Conservation (phyloP, 2,888 invertebrate species). For the Ceramica pisi region DNA sequence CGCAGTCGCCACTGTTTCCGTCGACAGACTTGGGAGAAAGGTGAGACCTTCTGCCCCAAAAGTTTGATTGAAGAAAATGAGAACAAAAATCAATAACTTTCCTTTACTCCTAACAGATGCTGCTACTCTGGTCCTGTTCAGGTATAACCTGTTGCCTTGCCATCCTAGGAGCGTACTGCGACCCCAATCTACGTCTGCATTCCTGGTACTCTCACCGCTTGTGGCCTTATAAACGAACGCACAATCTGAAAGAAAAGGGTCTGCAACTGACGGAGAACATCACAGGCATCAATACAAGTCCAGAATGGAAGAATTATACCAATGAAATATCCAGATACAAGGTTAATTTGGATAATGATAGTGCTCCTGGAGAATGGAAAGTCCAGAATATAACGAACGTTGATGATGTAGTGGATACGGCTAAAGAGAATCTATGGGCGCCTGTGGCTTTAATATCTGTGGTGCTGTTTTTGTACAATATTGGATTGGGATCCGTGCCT, state of each 20-base stretch:
- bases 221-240: conserved; percentile 77
- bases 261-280: conserved; percentile 64
- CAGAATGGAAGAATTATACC: conserved; percentile 69
- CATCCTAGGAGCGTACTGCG: conserved; percentile 84
- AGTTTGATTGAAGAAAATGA: neutral
- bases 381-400: conserved; percentile 64
- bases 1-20: conserved; percentile 81
- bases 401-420: conserved; percentile 60
- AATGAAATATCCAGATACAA: conserved; percentile 65
- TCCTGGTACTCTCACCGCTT: conserved; percentile 82
- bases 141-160: conserved; percentile 86
- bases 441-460: conserved; percentile 83
- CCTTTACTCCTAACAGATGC: conserved; percentile 75
- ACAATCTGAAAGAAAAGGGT: conserved; percentile 68
- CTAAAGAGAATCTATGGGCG: conserved; percentile 78
- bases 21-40: conserved; percentile 86
- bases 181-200: conserved; percentile 81
- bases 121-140: conserved; percentile 85
- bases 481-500: conserved; percentile 88
- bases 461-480: conserved; percentile 85
- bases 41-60: conserved; percentile 63
- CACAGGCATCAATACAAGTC: conserved; percentile 47
- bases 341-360: conserved; percentile 67
- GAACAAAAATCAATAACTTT: neutral
- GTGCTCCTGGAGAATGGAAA: conserved; percentile 69